Evolutionary conservation across 2,113 vertebrate genomes (phyloP).

Genomic region (Hippocampus comes): DNA sequence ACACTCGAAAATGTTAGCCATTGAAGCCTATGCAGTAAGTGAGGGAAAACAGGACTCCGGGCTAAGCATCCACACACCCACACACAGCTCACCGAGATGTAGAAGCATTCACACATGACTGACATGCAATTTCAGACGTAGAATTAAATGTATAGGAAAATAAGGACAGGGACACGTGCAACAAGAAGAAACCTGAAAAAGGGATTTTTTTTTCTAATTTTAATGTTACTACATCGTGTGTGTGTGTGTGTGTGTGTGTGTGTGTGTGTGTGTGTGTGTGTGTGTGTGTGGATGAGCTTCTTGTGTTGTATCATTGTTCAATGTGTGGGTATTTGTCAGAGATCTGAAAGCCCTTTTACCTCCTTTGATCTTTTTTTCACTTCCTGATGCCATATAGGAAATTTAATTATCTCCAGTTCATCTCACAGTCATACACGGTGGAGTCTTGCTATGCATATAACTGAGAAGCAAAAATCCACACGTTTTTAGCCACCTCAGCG

Average conservation of each 20-base stretch:
- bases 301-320: slow-evolving; percentile 30
- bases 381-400: not conserved
- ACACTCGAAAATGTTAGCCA: slow-evolving; percentile 4
- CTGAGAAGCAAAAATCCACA: too few relatives aligned
- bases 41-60: slow-evolving; percentile 8
- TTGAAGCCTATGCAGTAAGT: slow-evolving; percentile 8
- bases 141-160: slow-evolving; percentile 25
- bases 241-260: not conserved
- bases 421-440: not conserved
- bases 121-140: slow-evolving; percentile 42
- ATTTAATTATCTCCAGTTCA: not conserved
- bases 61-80: slow-evolving; percentile 6
- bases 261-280: slow-evolving; percentile 21
- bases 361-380: slow-evolving; percentile 38
- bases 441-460: not conserved
- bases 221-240: not conserved
- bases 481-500: too few relatives aligned
- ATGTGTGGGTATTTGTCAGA: slow-evolving; percentile 35
- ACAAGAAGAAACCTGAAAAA: slow-evolving; percentile 26
- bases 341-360: slow-evolving; percentile 36
- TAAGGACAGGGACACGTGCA: slow-evolving; percentile 23
- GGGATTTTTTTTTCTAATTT: slow-evolving; percentile 28
- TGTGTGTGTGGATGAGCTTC: slow-evolving; percentile 24
- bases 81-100: slow-evolving; percentile 13
- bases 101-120: slow-evolving; percentile 31